Percentiles rank a stretch among this genome's conserved stretches.
Evolutionary conservation across 2,888 invertebrate genomes (phyloP).

Genomic region (Lasioglossum figueresi): DNA sequence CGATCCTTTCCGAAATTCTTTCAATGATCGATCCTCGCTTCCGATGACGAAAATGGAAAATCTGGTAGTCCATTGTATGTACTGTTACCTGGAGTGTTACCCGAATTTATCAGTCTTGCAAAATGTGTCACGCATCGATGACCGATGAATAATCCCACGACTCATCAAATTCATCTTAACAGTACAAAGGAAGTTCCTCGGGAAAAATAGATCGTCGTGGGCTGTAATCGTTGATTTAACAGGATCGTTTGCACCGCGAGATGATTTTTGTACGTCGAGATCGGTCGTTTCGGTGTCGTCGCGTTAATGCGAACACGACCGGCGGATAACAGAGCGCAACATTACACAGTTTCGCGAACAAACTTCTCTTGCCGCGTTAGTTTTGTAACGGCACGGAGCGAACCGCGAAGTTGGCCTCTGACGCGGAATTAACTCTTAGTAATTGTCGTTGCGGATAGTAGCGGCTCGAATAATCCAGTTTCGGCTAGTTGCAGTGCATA

Average conservation of each 20-base stretch:
- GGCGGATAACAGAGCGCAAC: slow-evolving; percentile 32
- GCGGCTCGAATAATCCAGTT: slow-evolving; percentile 31
- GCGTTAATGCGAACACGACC: slow-evolving; percentile 44
- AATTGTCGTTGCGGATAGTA: slow-evolving; percentile 28
- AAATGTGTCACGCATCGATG: too few species aligned
- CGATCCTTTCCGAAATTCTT: background rate
- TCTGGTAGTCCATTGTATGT: background rate
- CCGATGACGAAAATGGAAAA: background rate
- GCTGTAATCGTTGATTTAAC: background rate
- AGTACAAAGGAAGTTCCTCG: background rate
- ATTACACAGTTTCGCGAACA: slow-evolving; percentile 42
- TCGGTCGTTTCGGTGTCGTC: background rate
- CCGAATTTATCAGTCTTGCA: too few species aligned
- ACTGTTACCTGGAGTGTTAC: too few species aligned
- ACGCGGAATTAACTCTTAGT: slow-evolving; percentile 41
- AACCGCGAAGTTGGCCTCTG: slow-evolving; percentile 14
- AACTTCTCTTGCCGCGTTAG: slow-evolving; percentile 32
- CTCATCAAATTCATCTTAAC: too few species aligned
- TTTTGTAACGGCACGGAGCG: slow-evolving; percentile 33
- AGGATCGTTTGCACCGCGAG: background rate
- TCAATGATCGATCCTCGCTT: background rate
- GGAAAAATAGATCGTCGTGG: background rate
- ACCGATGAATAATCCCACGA: too few species aligned
- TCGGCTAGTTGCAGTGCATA: background rate
- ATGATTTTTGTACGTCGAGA: background rate